phyloP scores from a whole-genome alignment of 2,113 vertebrate species.

The Condylura cristata region DNA sequence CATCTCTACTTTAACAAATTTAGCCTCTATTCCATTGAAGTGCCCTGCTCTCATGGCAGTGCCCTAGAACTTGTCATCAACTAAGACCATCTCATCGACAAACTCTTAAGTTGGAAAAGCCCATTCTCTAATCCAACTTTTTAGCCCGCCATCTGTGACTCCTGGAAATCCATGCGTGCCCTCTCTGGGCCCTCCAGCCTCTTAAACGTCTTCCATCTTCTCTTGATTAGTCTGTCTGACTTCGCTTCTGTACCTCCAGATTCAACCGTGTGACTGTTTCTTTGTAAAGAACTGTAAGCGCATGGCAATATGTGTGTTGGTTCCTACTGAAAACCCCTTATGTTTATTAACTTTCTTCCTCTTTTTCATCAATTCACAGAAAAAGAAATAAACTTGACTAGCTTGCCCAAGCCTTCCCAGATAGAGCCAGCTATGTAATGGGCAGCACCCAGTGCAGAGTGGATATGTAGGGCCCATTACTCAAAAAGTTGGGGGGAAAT shows the following conservation, averaged over 20 bases:
- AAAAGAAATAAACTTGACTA: background rate
- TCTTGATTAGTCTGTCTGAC: background rate
- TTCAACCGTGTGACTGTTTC: background rate
- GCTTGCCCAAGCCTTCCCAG: background rate
- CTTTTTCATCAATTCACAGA: background rate
- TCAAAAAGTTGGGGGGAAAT: background rate
- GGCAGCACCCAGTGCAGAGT: background rate
- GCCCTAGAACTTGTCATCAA: slow-evolving; percentile 31
- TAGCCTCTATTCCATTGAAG: background rate
- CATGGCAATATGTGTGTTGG: background rate
- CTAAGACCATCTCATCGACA: background rate
- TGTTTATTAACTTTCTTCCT: background rate
- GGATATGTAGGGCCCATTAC: background rate
- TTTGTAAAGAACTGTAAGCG: background rate
- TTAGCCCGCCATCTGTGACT: background rate
- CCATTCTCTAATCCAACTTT: background rate
- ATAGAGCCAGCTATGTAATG: background rate
- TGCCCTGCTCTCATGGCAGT: background rate
- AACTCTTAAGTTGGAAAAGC: background rate
- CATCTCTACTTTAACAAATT: background rate
- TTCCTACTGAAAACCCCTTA: background rate
- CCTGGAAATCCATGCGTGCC: background rate
- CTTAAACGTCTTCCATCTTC: background rate
- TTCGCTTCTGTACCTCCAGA: background rate
- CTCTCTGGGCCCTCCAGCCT: background rate